A percentile compares a stretch with the other conserved stretches of the same genome.
Conservation (phyloP, 2,113 vertebrate species). For the Terrapene triunguis region DNA sequence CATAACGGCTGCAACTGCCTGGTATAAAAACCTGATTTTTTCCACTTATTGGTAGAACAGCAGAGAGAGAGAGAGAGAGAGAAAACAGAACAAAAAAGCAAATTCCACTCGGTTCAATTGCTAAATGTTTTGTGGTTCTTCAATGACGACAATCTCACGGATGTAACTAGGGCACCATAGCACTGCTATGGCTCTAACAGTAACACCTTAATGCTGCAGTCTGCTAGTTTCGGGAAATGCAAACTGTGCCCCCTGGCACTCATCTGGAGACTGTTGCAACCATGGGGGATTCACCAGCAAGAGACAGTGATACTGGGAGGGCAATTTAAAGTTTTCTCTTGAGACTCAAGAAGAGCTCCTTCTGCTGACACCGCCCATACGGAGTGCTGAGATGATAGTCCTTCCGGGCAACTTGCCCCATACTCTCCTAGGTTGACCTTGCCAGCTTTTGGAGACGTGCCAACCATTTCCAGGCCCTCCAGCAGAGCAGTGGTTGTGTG, state of each 20-base stretch:
- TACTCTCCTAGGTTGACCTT: not conserved
- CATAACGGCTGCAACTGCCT: not conserved
- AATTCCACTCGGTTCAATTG: not conserved
- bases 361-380: not conserved
- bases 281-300: not conserved
- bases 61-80: not conserved
- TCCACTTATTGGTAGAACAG: not conserved
- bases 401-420: not conserved
- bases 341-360: not conserved
- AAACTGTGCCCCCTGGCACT: not conserved
- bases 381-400: not conserved
- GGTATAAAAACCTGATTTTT: not conserved
- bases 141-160: not conserved
- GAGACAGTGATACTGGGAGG: not conserved
- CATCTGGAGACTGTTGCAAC: not conserved
- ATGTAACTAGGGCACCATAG: conserved; percentile 1
- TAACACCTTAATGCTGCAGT: not conserved
- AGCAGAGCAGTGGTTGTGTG: not conserved
- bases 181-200: not conserved
- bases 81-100: conserved; percentile 5
- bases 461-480: not conserved
- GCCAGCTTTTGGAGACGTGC: not conserved
- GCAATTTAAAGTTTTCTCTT: not conserved
- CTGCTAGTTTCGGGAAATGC: not conserved
- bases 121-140: not conserved